Conservation (phyloP, 1,140 invertebrate species). For the Bombus terrestris region DNA sequence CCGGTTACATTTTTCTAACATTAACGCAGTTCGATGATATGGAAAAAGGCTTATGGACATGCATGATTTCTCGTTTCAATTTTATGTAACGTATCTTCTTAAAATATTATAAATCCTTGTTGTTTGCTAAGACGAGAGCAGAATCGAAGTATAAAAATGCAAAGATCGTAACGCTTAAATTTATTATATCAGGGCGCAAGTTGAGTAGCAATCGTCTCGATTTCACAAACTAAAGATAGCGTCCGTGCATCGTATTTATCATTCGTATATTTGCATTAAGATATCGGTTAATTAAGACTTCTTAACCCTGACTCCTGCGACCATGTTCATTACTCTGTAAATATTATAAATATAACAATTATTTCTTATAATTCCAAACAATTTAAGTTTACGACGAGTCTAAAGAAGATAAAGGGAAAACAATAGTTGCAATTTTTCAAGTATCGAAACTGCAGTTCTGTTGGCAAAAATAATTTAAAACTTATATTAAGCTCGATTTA, state of each 20-base stretch:
- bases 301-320: not conserved
- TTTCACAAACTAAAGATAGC: not conserved
- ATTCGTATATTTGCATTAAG: not conserved
- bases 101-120: too few relatives aligned
- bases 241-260: not conserved
- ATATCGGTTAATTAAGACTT: conserved; percentile 15
- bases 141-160: not conserved
- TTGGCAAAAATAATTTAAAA: not conserved
- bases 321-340: too few relatives aligned
- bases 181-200: not conserved
- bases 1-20: too few relatives aligned
- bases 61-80: too few relatives aligned
- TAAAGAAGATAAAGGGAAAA: not conserved
- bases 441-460: too few relatives aligned
- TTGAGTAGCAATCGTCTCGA: not conserved
- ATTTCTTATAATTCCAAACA: not conserved
- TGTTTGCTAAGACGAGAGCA: too few relatives aligned
- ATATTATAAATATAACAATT: not conserved
- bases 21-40: too few relatives aligned
- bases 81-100: too few relatives aligned
- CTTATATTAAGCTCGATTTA: not conserved
- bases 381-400: not conserved
- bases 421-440: too few relatives aligned
- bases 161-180: not conserved
- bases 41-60: too few relatives aligned